Conservation (phyloP, 2,888 invertebrate genomes). For the Alloscopus bannaensis region DNA sequence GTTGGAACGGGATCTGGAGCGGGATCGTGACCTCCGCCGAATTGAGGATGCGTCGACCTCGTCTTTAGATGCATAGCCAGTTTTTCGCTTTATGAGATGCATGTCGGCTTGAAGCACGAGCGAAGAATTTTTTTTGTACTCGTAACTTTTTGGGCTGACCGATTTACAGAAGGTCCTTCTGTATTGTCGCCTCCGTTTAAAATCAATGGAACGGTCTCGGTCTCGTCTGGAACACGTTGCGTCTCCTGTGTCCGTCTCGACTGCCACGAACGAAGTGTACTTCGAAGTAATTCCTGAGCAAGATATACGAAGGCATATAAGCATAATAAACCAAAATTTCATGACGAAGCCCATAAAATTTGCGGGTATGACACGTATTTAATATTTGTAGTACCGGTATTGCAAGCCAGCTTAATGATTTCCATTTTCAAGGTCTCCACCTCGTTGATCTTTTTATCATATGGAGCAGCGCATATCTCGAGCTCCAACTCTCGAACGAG, state of each 20-base stretch:
- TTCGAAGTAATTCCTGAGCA: slow-evolving; percentile 70
- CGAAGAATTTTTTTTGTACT: background rate
- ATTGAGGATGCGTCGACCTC: background rate
- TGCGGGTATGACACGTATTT: background rate
- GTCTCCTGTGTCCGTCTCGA: slow-evolving; percentile 70
- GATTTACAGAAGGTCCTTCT: background rate
- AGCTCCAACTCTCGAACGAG: slow-evolving; percentile 69
- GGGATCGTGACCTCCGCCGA: background rate
- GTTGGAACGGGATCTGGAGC: background rate
- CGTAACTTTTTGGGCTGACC: background rate
- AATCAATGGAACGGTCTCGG: background rate
- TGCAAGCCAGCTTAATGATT: slow-evolving; percentile 63
- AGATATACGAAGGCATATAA: background rate
- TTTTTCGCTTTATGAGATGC: background rate
- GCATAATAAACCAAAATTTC: background rate
- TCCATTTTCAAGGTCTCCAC: slow-evolving; percentile 60
- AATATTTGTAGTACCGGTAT: slow-evolving; percentile 56
- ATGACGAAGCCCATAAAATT: background rate
- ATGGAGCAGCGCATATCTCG: slow-evolving; percentile 44
- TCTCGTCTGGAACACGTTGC: slow-evolving; percentile 58
- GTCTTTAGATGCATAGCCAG: background rate
- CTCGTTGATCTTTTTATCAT: background rate
- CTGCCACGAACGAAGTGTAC: slow-evolving; percentile 70
- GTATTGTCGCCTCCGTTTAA: background rate
- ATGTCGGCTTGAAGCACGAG: background rate